Conservation (phyloP, 1,140 invertebrate genomes). For the Berghia stephanieae region DNA sequence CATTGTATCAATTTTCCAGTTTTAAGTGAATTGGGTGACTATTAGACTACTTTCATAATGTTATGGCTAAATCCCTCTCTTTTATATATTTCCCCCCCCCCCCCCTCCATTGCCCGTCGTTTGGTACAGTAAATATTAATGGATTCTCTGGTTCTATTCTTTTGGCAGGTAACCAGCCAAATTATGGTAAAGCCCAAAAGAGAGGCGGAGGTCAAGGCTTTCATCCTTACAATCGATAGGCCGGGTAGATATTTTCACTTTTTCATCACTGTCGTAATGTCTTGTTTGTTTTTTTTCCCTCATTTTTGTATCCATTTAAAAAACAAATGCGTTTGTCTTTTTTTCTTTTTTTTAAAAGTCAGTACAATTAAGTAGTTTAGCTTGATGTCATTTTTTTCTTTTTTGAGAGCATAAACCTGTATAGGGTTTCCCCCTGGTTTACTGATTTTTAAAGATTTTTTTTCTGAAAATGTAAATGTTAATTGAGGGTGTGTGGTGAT, state of each 20-base stretch:
- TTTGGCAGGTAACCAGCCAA: constrained; percentile 36
- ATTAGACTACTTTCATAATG: too few species aligned
- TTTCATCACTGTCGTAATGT: too few species aligned
- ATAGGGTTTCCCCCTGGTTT: neutral
- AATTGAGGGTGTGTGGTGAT: neutral
- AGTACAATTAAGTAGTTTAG: constrained; percentile 1
- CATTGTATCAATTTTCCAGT: too few species aligned
- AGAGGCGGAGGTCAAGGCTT: constrained; percentile 39
- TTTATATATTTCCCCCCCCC: too few species aligned
- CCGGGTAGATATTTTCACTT: constrained; percentile 8
- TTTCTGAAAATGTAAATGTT: neutral
- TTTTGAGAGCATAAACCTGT: neutral
- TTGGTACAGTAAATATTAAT: too few species aligned
- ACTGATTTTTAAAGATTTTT: neutral
- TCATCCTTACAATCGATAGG: constrained; percentile 43
- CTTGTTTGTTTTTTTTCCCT: constrained; percentile 12
- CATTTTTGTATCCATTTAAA: neutral
- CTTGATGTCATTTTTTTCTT: neutral
- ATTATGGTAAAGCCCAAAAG: constrained; percentile 43
- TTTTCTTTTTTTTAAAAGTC: neutral
- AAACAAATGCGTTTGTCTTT: neutral
- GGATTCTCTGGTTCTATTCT: constrained; percentile 8
- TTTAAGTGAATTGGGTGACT: too few species aligned
- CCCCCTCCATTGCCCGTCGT: too few species aligned
- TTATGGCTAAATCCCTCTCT: too few species aligned